A percentile compares a stretch with the other conserved stretches of the same genome.
Evolutionary conservation across 2,797 vertebrate species (phyloP).

Genomic region (Anguilla megastoma): DNA sequence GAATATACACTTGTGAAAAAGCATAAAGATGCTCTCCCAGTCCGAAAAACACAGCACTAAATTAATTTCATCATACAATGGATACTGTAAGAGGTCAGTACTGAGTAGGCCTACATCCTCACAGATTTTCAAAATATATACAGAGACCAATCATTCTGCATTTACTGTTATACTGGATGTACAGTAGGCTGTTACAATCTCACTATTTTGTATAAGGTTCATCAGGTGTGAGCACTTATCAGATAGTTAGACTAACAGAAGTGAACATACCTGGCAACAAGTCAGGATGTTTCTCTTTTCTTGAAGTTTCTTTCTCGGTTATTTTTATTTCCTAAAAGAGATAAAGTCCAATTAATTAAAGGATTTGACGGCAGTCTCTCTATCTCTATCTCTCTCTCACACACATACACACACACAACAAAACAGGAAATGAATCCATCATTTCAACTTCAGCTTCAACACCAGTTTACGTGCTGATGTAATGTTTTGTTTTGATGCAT

Average conservation of each 20-base stretch:
- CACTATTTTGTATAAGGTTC: neutral
- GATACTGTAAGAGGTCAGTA: neutral
- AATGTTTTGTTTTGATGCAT: too few relatives aligned
- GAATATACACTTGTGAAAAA: too few relatives aligned
- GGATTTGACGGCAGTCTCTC: neutral
- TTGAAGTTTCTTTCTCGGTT: slow-evolving; percentile 68
- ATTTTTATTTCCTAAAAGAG: slow-evolving; percentile 75
- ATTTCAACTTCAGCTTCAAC: too few relatives aligned
- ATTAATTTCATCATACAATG: too few relatives aligned
- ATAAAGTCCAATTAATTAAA: slow-evolving; percentile 21
- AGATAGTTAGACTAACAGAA: neutral
- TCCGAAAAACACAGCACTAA: too few relatives aligned
- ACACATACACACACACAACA: neutral
- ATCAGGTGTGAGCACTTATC: neutral
- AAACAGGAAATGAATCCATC: too few relatives aligned
- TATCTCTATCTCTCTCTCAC: neutral
- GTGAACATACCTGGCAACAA: slow-evolving; percentile 76
- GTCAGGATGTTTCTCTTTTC: slow-evolving; percentile 71
- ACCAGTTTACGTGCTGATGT: too few relatives aligned
- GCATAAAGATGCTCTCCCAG: too few relatives aligned
- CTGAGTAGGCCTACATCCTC: neutral
- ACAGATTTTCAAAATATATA: neutral
- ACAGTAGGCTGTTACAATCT: neutral
- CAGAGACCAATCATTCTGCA: neutral
- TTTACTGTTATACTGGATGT: neutral